Conservation (phyloP, 2,113 vertebrate species). For the Sialia sialis region DNA sequence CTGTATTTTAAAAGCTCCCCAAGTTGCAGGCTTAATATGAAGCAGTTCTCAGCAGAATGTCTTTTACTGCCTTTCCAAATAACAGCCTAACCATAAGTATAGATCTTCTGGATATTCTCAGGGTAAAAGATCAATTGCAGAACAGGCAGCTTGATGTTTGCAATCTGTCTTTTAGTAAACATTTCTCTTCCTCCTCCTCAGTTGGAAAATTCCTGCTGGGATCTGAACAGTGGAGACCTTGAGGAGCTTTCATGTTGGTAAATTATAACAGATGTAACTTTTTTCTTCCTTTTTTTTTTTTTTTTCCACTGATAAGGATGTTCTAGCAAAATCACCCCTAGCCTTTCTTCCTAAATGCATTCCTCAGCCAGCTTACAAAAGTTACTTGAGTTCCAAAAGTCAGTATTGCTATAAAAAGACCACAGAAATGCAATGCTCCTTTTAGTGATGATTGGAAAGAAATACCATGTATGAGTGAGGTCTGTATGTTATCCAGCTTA, state of each 20-base stretch:
- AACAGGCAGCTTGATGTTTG: conserved; percentile 9
- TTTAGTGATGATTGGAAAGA: not conserved
- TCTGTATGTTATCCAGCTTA: not conserved
- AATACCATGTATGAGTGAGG: not conserved
- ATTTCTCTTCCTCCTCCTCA: not conserved
- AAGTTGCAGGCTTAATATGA: not conserved
- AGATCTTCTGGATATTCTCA: not conserved
- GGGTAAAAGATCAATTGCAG: conserved; percentile 18
- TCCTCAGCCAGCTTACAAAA: not conserved
- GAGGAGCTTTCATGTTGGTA: not conserved
- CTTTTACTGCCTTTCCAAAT: not conserved
- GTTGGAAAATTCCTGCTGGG: not conserved
- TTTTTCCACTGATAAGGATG: not conserved
- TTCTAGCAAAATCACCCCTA: not conserved
- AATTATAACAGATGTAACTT: not conserved
- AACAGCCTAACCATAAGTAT: not conserved
- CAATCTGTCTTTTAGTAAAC: conserved; percentile 32
- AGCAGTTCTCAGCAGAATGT: not conserved
- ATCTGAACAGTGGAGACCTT: not conserved
- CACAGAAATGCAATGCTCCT: fast-evolving
- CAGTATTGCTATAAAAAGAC: not conserved
- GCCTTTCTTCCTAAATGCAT: not conserved
- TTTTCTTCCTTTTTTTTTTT: not conserved
- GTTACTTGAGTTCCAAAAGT: not conserved
- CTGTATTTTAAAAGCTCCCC: not conserved